Evolutionary conservation across 2,888 invertebrate species (phyloP), one percentile per base, ranked within the genome.

Genomic region (Physocephala rufipes): DNA sequence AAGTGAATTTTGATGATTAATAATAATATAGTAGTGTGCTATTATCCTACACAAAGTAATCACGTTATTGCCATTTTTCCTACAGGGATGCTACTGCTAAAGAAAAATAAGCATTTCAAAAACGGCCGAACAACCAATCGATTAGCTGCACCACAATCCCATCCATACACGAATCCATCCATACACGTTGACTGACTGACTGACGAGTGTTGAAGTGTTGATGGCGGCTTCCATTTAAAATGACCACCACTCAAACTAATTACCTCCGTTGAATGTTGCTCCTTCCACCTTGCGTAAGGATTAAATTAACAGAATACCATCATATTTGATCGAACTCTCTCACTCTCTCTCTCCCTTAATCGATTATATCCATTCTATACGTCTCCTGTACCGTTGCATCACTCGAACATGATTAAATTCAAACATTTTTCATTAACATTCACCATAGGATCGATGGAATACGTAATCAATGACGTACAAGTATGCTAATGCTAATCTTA

Each of bases 221-320:
- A n/a, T 55, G 55, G 2, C 9, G 36, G 55, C 24, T 13, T 7
- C 24, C 55, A 55, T 55, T 9, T 43, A 9, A 19, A 36, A 36
- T 47, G 62, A 24, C 24, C 3, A 21, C 7, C 43, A 21, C 43
- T 45, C 21, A 19, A 21, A 47, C 45, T 4, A 24, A 63, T 43
- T 63, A 15, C 21, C 47, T 47, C 24, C 24, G 9, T 4, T 47
- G 16, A 15, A 1, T 16, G 21, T 16, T 12, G 15, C 63, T 36
- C 16, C 36, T 9, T 24, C 66, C 43, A 66, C 66, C 55, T 53
- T 66, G 53, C 13, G 9, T 13, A 36, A n/a, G 49, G 30, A 67
- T 67, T 67, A 61, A 67, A 67, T 67, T 67, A 67, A 67, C 67
- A 47, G 59, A 47, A 67, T 49, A 67, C 55, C 55, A 67, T 16